Base-by-base conservation (phyloP, 2,113 vertebrate genomes). In the Strix uralensis region DNA sequence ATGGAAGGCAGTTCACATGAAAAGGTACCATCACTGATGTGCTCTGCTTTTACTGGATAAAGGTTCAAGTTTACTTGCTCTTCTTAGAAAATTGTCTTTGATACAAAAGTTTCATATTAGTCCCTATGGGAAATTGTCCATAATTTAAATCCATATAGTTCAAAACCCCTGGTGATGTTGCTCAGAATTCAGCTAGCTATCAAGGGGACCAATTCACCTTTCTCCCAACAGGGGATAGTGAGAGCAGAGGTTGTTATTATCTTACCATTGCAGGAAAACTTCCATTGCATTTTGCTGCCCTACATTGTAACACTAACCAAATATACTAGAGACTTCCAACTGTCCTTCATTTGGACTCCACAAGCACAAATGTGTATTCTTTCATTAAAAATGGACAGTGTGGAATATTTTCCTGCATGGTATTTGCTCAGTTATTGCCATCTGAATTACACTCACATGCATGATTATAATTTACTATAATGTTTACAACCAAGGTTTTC, bases 401-500 rank as follows among this genome's bases (percentile, higher is more conserved):
- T 95, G 81, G 79, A 83, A 90, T 94, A 25, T 82, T 88, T 97
- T 97, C 86, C 94, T 94, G 90, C 69, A 90, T 89, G 81, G 49
- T 84, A 42, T 96, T 82, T 96, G 74, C 77, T 91, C 52, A 46
- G 74, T 96, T 94, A 97, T 96, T 96, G 89, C 91, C 69, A 30
- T 91, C 94, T 92, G 88, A 92, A 92, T 97, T 93, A 71, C 87
- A 96, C 84, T 94, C 84, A 90, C 85, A 94, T 82, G 91, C 88
- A 85, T 96, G 82, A 96, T 94, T 96, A 95, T 95, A 97, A 97
- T 96, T 96, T 96, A 96, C 86, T 86, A 73, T 94, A 94, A 96
- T 97, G 95, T 96, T 97, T 97, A 93, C 91, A 95, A 85, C 95
- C 82, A 92, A 67, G 89, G n/a, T 90, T 95, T 95, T 95, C 91